Base-by-base conservation (phyloP, 2,797 vertebrate species). In the Pogoniulus pusillus region DNA sequence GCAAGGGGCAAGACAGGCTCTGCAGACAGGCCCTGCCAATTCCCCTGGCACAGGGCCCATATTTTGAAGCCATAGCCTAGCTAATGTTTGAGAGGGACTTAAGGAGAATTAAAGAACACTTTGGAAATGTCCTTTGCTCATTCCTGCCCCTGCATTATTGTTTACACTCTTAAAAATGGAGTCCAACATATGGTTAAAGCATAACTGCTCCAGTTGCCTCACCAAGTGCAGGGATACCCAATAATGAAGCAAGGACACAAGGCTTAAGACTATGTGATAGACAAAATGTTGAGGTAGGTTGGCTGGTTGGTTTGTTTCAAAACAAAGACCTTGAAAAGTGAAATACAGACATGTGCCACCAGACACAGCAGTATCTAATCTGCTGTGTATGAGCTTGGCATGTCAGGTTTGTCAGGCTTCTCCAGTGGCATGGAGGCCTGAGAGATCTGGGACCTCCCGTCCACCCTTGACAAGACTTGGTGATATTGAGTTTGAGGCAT, bases 151-250 rank as follows among this genome's bases (percentile, higher is more conserved):
- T 29, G 37, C 27, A 4, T 74, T 43, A 16, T 16, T 32, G 8
- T n/a, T 57, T 22, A 47, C 3, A 9, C 29, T 32, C 3, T 3
- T 16, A 4, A 30, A 70, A 65, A 15, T 0, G 1, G 45, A 66
- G 10, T 17, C 22, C 14, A 54, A 0, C 0, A 0, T 4, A 5
- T 2, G 1, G 45, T 16, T 59, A 35, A 54, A 29, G 13, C 7
- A 7, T 3, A 14, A 6, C 47, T 27, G 5, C 53, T 54, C 16
- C 30, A 32, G 14, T 10, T 32, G 8, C 14, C 2, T 1, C 32
- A 54, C 22, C 29, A 55, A 63, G 22, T 1, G 2, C 23, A 17
- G 8, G 29, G 20, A 12, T 26, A 34, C 3, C 37, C 7, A 3
- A 3, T 1, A 30, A 39, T 2, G 32, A 76, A 47, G 9, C 35